Conservation (phyloP, 2,113 vertebrate species). For the Menidia beryllina region DNA sequence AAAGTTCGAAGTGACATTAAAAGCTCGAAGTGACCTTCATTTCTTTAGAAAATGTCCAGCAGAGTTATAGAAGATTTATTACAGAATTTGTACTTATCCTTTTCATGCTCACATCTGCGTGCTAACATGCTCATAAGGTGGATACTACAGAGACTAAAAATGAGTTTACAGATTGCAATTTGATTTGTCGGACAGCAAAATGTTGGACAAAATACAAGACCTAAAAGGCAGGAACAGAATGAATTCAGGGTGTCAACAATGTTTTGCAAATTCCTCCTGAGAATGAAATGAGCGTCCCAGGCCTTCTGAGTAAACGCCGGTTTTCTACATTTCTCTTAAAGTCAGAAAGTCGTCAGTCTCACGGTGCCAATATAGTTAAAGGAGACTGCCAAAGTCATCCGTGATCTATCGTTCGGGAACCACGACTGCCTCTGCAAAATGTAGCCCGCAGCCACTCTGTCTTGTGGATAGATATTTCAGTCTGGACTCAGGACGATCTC, state of each 20-base stretch:
- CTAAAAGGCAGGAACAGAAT: background rate
- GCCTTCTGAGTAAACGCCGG: too few relatives aligned
- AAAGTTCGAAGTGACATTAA: too few relatives aligned
- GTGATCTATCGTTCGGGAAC: constrained; percentile 1
- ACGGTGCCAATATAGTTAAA: background rate
- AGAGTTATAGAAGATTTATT: background rate
- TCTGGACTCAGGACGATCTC: background rate
- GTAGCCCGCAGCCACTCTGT: background rate
- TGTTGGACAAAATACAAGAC: background rate
- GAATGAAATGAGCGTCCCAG: background rate
- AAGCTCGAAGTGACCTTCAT: too few relatives aligned
- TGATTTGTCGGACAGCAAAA: background rate
- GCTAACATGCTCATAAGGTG: too few relatives aligned
- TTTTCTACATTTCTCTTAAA: background rate
- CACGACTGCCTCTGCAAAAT: background rate
- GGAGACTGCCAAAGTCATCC: background rate
- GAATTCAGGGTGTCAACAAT: background rate
- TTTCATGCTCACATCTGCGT: too few relatives aligned
- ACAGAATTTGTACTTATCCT: too few relatives aligned
- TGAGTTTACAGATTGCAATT: background rate
- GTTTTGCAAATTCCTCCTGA: background rate
- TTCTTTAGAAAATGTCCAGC: background rate
- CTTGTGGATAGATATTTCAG: background rate
- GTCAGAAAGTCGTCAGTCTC: background rate
- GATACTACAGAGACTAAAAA: background rate